Evolutionary conservation across 2,113 vertebrate genomes (phyloP), one percentile per base, ranked within the genome.

Genomic region (Nothocercus julius): DNA sequence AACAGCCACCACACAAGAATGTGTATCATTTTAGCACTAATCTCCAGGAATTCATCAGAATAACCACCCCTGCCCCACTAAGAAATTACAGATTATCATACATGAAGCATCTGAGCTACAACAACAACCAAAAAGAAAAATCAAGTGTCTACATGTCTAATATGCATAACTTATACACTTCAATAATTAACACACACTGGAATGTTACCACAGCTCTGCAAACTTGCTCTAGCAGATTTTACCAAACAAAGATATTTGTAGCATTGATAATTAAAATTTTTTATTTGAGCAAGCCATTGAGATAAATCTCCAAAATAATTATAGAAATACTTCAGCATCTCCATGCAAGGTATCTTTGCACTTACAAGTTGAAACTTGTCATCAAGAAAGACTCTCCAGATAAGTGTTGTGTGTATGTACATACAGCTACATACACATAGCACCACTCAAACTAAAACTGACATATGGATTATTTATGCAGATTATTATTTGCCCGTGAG

Each of bases 91-190:
- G 49, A 76, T 70, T 90, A 0, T 30, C 88, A 81, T 11, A 27
- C 36, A 79, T 15, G 4, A 79, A 89, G 14, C 22, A 94, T 25
- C 64, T 90, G 63, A 88, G 83, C 47, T 92, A 56, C 76, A 86
- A 51, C 72, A 5, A 80, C 25, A 92, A 93, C 47, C 47, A 49
- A 49, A 49, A 49, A 44, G 17, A 87, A 83, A 44, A 49, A 70
- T 93, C 97, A 97, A 94, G 95, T 61, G 56, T 44, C 40, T 85
- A 94, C 96, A 96, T 40, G 94, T 28, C 93, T 88, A 90, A 92
- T 87, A 90, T 87, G 93, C 94, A 79, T 87, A 95, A 92, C n/a
- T 93, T 92, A 78, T 45, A 68, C 85, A 87, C 90, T 90, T 72
- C 80, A 67, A 82, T 74, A 93, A 94, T 97, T 95, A 97, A 63